These are phyloP conservation scores for Drosophila truncata DNA, from an alignment of 1,140 invertebrate genomes.

Conservation along the genomic window DNA sequence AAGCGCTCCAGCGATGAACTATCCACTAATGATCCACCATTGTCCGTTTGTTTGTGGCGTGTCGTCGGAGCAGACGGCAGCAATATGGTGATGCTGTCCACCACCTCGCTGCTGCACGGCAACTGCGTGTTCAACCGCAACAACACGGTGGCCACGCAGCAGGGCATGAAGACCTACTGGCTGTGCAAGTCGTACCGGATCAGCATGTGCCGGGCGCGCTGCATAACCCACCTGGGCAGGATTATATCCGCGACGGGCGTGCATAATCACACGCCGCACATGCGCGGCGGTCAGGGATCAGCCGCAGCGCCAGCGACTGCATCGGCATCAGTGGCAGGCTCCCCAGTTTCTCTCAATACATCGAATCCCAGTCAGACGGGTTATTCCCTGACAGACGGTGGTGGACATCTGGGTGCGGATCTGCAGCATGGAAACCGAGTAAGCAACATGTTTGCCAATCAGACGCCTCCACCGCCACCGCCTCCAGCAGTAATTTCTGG, in stretches of 20 bases:
- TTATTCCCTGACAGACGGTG: slow-evolving; percentile 55
- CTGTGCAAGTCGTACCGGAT: slow-evolving; percentile 85
- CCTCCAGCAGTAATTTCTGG: slow-evolving; percentile 36
- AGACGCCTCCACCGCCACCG: slow-evolving; percentile 42
- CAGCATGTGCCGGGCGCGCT: slow-evolving; percentile 84
- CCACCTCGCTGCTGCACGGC: slow-evolving; percentile 84
- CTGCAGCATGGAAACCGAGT: slow-evolving; percentile 47
- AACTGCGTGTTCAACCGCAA: slow-evolving; percentile 85
- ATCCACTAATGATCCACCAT: slow-evolving; percentile 77
- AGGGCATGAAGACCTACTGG: slow-evolving; percentile 85
- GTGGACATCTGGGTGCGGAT: slow-evolving; percentile 49
- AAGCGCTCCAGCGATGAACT: slow-evolving; percentile 48
- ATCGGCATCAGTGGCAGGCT: slow-evolving; percentile 26
- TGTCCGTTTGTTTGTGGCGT: slow-evolving; percentile 71
- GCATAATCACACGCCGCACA: slow-evolving; percentile 84
- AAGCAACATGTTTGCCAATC: slow-evolving; percentile 59
- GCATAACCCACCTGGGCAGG: slow-evolving; percentile 83
- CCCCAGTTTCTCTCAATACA: slow-evolving; percentile 40
- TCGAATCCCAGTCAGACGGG: slow-evolving; percentile 53
- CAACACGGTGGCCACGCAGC: slow-evolving; percentile 85
- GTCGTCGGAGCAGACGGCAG: slow-evolving; percentile 66
- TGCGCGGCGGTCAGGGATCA: slow-evolving; percentile 60
- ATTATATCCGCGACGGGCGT: slow-evolving; percentile 85
- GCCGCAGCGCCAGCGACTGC: background rate
- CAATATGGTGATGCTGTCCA: slow-evolving; percentile 84